Evolutionary conservation across 1,140 invertebrate genomes (phyloP).

Genomic region (Papilio aristodemus): DNA sequence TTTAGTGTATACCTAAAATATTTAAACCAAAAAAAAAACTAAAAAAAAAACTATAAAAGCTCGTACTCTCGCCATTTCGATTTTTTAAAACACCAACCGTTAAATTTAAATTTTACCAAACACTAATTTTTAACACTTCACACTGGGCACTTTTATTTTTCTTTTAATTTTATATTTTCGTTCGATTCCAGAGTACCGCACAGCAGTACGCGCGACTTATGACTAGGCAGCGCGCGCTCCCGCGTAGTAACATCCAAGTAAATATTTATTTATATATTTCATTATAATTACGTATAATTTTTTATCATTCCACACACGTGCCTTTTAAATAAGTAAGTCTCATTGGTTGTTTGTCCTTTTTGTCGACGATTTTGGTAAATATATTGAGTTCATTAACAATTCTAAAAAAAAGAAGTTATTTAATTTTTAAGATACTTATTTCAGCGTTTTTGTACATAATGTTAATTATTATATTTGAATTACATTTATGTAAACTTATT

Average conservation of each 20-base stretch:
- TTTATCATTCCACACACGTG: slow-evolving; percentile 47
- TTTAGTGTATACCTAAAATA: slow-evolving; percentile 41
- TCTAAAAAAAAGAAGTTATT: not conserved
- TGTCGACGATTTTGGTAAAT: not conserved
- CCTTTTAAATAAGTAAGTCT: not conserved
- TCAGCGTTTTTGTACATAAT: too few species aligned
- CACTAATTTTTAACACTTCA: slow-evolving; percentile 51
- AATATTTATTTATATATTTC: slow-evolving; percentile 65
- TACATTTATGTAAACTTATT: too few species aligned
- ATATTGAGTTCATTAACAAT: not conserved
- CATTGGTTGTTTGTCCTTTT: not conserved
- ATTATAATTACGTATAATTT: slow-evolving; percentile 64
- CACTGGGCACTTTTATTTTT: slow-evolving; percentile 55
- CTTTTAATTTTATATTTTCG: slow-evolving; percentile 41
- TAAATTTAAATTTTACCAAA: slow-evolving; percentile 51
- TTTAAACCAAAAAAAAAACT: slow-evolving; percentile 28
- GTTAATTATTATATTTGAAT: too few species aligned
- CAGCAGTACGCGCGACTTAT: slow-evolving; percentile 50
- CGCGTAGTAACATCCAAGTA: slow-evolving; percentile 54
- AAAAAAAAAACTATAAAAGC: slow-evolving; percentile 50
- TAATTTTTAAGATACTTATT: too few species aligned
- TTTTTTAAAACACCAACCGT: slow-evolving; percentile 63
- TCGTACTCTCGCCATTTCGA: slow-evolving; percentile 64
- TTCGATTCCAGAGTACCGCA: slow-evolving; percentile 55
- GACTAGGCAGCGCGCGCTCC: slow-evolving; percentile 50